Base-by-base conservation (phyloP, 2,888 invertebrate species). In the Mycogona germanica region DNA sequence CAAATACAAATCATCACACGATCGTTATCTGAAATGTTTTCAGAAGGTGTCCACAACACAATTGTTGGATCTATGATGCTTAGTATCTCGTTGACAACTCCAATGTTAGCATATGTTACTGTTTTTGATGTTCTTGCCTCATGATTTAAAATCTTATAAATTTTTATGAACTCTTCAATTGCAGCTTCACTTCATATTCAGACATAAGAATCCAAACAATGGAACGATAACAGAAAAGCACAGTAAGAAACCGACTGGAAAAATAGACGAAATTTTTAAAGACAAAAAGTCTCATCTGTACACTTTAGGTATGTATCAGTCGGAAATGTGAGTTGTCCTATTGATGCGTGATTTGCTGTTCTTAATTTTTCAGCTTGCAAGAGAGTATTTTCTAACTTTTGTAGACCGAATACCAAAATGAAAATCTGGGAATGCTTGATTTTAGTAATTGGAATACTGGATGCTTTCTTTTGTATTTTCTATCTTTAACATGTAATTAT, bases 251-350 rank as follows among this genome's bases (percentile, higher is more conserved):
- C 84, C 95, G 19, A 82, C 80, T 58, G 81, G 82, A 57, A 80
- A 87, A 19, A 68, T 95, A 41, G 88, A 89, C 64, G 87, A 88
- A 60, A 78, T 80, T 35, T 89, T 87, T 74, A 86, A 86, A 63
- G 97, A 98, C 71, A 92, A 95, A 67, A 80, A 87, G 59, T 91
- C 89, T 1, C 92, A 93, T 76, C 72, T 92, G 49, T 91, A 84
- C 68, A 84, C 85, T 7, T 72, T 93, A 44, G 62, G 71, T 71
- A 64, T 59, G 64, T 59, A 2, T 30, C 23, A 14, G 19, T 7
- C 35, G 35, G 12, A 19, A 19, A 17, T 41, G 41, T 21, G 9
- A 12, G 35, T 35, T 35, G 35, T 35, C n/a, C n/a, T 35, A 12
- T n/a, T 35, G 12, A n/a, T n/a, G n/a, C 12, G 12, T 35, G 35